Evolutionary conservation across 2,888 invertebrate genomes (phyloP), one percentile per base, ranked within the genome.

Genomic region (Tubulanus polymorphus): DNA sequence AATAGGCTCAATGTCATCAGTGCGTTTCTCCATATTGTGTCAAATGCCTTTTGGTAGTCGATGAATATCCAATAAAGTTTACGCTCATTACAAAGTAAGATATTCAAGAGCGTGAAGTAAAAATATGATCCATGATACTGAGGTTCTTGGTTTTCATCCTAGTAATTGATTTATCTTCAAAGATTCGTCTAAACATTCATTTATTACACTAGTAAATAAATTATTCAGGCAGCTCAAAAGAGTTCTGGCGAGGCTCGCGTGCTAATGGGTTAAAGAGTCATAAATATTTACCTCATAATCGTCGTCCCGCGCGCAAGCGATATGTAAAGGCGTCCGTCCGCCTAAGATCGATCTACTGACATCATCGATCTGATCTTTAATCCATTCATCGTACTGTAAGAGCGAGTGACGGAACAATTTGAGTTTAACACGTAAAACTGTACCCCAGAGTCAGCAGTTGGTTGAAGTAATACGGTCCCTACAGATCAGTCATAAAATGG

Each of bases 251-350:
- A n/a, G n/a, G n/a, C n/a, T n/a, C n/a, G n/a, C n/a, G n/a, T n/a
- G n/a, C n/a, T n/a, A n/a, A n/a, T n/a, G n/a, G n/a, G n/a, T n/a
- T n/a, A n/a, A n/a, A n/a, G n/a, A n/a, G n/a, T n/a, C n/a, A n/a
- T n/a, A n/a, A 45, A 27, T 3, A 29, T 53, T 26, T 53, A 77
- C 77, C 68, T 70, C 70, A 53, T 74, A 73, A 55, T 75, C 72
- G 54, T 76, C 76, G 59, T 76, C 75, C 45, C 78, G 61, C 6
- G 75, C 71, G 66, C 78, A 79, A 8, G 74, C 78, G 37, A 79
- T 74, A 50, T 77, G 78, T 35, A 79, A 63, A 0, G 79, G 74
- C 18, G 78, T 78, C 26, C 77, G 63, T 1, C 79, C 79, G 15
- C 75, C 76, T 15, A 73, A 64, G 37, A 71, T 49, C 20, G 60